Percentiles rank a stretch among this genome's conserved stretches.
phyloP scores from a whole-genome alignment of 2,113 vertebrate genomes.

The Ptilorrhoa leucosticta region DNA sequence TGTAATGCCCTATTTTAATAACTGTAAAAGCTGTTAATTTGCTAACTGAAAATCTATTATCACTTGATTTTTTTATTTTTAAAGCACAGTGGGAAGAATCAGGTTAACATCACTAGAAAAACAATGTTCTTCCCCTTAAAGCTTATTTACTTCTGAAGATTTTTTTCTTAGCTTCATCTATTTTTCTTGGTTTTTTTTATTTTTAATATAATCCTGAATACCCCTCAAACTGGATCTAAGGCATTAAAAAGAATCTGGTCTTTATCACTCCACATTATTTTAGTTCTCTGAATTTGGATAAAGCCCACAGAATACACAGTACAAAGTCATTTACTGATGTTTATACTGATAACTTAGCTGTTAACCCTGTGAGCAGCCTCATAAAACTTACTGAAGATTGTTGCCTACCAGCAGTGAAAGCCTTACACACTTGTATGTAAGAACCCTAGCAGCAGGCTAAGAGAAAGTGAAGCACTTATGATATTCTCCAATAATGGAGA shows the following conservation, averaged over 20 bases:
- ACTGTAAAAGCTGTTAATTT: background rate
- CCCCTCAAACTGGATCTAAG: background rate
- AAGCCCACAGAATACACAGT: rapidly evolving
- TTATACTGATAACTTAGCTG: background rate
- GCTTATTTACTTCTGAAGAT: background rate
- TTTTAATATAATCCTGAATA: background rate
- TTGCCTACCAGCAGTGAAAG: background rate
- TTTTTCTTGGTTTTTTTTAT: background rate
- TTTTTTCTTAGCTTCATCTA: background rate
- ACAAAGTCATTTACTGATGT: background rate
- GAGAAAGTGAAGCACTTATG: background rate
- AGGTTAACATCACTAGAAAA: background rate
- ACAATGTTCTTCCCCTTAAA: background rate
- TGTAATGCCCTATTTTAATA: background rate
- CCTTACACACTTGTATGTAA: background rate
- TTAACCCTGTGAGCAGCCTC: background rate
- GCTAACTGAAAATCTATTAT: background rate
- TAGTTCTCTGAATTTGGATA: background rate
- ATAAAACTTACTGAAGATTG: background rate
- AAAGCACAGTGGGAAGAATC: background rate
- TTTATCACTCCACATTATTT: background rate
- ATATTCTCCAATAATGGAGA: background rate
- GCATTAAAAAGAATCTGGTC: background rate
- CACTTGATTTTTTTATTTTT: background rate
- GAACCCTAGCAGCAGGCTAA: background rate